Evolutionary conservation across 2,113 vertebrate genomes (phyloP), one percentile per base, ranked within the genome.

Genomic region (Oreochromis niloticus): DNA sequence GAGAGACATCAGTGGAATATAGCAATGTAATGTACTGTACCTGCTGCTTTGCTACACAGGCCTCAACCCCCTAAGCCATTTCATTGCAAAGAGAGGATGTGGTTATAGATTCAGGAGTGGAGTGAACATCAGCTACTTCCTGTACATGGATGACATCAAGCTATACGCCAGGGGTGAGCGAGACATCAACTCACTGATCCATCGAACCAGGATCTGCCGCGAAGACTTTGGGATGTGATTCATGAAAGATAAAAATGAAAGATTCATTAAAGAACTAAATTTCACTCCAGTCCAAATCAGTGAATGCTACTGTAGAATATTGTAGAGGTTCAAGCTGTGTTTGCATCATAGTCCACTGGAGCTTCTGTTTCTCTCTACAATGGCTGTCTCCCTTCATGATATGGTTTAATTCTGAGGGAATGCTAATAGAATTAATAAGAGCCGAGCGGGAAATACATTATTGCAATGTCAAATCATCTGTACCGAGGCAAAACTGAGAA

Each of bases 341-440:
- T 59, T 82, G 54, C 24, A n/a, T 48, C 41, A 46, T 41, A 83
- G 48, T 30, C 54, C 6, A 39, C 13, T 19, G 8, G 55, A 27
- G 36, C 78, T 17, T 75, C 7, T 81, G 12, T 36, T 8, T 32
- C 9, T 32, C 12, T 46, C 34, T 61, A 17, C 19, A 41, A 7
- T 80, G 6, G 19, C 19, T 80, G 82, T 79, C 36, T 80, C 0
- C n/a, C 41, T 43, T 3, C 11, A 14, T 50, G 10, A 24, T 80
- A 85, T 55, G 32, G 36, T 89, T 83, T 39, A 7, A n/a, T 66
- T 85, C 54, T 75, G n/a, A 66, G 39, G 50, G 12, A 82, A 46
- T 7, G 7, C 34, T 46, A 81, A 9, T 36, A 84, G 71, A 17
- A 73, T 27, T 46, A 87, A 80, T 48, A n/a, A 52, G 4, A 66